Base-by-base conservation (phyloP, 2,888 invertebrate species). In the Nymphalis urticae region DNA sequence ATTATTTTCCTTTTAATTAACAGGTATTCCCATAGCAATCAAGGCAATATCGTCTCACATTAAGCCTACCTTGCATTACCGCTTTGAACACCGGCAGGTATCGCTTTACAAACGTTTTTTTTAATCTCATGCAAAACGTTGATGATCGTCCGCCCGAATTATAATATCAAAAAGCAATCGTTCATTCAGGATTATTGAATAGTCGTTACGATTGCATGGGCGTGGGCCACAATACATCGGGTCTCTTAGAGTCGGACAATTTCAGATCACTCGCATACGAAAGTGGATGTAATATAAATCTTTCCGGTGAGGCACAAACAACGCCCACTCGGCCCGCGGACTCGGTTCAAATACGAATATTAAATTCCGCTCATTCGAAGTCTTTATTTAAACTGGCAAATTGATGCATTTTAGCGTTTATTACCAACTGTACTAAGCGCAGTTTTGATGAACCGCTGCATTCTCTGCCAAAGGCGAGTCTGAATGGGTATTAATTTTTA, bases 231-330 rank as follows among this genome's bases (percentile, higher is more conserved):
- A 90, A 89, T 88, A 80, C 81, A 77, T 70, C 72, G 75, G 54
- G 69, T 67, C 72, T 72, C 67, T 74, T 64, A 71, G 62, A 70
- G 79, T 74, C 76, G 88, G 90, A 92, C 90, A 88, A 89, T 89
- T 90, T 88, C 89, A 90, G 92, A 92, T 92, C 90, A 90, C 86
- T 87, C 83, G 87, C 87, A 88, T 86, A 88, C 88, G 87, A 90
- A 91, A 90, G 87, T 88, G 90, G 89, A 89, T 88, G 92, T 92
- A 92, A 90, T 92, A 92, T 92, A 92, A 92, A 92, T 92, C 92
- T 92, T 92, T 92, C 92, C 92, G 92, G 91, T 89, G 91, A 87
- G 82, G 86, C 86, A 85, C 86, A 90, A 91, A 84, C 89, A 92
- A 89, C 92, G 88, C 92, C 92, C 90, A 92, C 92, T 90, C 85